A percentile compares a stretch with the other conserved stretches of the same genome.
Evolutionary conservation across 1,140 invertebrate genomes (phyloP).

Genomic region (Harlomillsia oculata): DNA sequence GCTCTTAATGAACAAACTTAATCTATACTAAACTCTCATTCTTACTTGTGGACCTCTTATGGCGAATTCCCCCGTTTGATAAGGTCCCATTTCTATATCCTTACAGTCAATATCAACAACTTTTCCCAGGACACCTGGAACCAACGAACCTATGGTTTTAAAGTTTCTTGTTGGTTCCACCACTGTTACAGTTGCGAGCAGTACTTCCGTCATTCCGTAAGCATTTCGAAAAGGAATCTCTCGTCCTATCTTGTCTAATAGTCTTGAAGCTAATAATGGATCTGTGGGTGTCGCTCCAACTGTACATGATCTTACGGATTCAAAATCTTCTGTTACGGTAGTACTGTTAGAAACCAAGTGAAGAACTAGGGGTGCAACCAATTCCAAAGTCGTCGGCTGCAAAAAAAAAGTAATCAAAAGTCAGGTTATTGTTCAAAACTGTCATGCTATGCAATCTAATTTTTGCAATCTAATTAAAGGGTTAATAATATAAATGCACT

Average conservation of each 20-base stretch:
- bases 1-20: neutral
- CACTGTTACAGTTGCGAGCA: neutral
- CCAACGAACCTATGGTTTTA: conserved; percentile 43
- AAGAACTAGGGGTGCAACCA: no score
- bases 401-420: no score
- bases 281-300: no score
- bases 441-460: no score
- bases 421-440: no score
- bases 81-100: conserved; percentile 31
- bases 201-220: conserved; percentile 3
- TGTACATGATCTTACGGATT: no score
- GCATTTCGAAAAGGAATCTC: conserved; percentile 38
- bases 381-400: no score
- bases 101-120: conserved; percentile 44
- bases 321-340: no score
- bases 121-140: conserved; percentile 57
- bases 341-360: no score
- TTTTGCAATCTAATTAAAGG: no score
- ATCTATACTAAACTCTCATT: neutral
- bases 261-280: no score
- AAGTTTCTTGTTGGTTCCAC: neutral
- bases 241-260: neutral
- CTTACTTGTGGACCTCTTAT: conserved; percentile 34
- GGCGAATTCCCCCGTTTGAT: conserved; percentile 40
- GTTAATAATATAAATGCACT: no score